These are phyloP conservation scores for Oryzias melastigma DNA, from an alignment of 2,113 vertebrate species.

Conservation along the genomic window DNA sequence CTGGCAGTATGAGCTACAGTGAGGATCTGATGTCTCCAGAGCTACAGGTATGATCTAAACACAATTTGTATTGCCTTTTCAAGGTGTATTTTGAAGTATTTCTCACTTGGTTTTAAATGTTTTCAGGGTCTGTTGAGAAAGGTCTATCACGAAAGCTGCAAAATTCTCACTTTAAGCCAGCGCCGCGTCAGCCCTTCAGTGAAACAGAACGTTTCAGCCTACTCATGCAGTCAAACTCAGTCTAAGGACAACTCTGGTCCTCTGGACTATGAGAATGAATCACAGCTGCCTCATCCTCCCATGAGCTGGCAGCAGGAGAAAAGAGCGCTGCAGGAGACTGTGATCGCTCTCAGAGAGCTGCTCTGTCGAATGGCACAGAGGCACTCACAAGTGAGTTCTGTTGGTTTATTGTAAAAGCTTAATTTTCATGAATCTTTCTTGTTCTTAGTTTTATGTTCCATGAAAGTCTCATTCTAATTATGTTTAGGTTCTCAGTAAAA, in stretches of 20 bases:
- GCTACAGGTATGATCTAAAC: slow-evolving; percentile 78
- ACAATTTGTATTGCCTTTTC: not conserved
- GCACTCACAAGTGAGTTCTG: slow-evolving; percentile 76
- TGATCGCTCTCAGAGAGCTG: slow-evolving; percentile 81
- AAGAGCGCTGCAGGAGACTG: slow-evolving; percentile 80
- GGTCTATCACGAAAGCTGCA: slow-evolving; percentile 88
- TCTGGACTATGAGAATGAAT: slow-evolving; percentile 44
- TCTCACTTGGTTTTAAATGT: not conserved
- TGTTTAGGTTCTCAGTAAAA: not conserved
- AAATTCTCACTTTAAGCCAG: slow-evolving; percentile 89
- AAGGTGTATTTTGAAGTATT: not conserved
- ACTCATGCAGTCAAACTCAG: slow-evolving; percentile 34
- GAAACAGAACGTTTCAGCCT: slow-evolving; percentile 20
- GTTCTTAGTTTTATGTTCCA: not conserved
- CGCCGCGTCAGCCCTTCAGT: slow-evolving; percentile 38
- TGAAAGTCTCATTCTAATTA: not conserved
- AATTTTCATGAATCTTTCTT: not conserved
- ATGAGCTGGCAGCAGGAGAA: slow-evolving; percentile 81
- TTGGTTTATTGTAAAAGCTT: not conserved
- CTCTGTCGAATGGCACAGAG: slow-evolving; percentile 79
- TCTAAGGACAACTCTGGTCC: slow-evolving; percentile 26
- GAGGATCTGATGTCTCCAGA: slow-evolving; percentile 83
- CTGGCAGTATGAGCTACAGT: slow-evolving; percentile 70
- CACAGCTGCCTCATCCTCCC: slow-evolving; percentile 41
- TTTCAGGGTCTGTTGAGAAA: slow-evolving; percentile 84